Evolutionary conservation across 1,140 invertebrate genomes (phyloP), one percentile per base, ranked within the genome.

Genomic region (Ylistrum balloti): DNA sequence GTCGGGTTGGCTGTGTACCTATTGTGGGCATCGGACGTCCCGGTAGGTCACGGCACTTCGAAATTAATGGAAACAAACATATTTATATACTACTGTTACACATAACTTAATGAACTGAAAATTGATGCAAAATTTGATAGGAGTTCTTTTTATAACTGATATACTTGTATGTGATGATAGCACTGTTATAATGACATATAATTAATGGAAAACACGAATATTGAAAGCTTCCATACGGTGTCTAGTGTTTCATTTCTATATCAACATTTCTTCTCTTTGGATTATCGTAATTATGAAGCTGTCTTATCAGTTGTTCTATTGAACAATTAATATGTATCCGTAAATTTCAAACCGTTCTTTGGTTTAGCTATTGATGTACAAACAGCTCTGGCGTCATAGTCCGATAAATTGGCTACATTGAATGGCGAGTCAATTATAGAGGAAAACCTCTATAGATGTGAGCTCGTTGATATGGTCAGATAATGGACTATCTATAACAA

Each of bases 131-230:
- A 17, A 5, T n/a, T 28, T 74, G n/a, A 74, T 74, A n/a, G 56
- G n/a, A n/a, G 22, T 74, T 74, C 56, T 74, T 74, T 74, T n/a
- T 28, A 2, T 7, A 74, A 5, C 28, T 74, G 56, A 74, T 74
- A 74, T 28, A 74, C 56, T 74, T n/a, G 56, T 74, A n/a, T 74
- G n/a, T 74, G 56, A 74, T 5, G 56, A n/a, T n/a, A 74, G 56
- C 28, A 28, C 41, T 15, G 9, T 45, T 0, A 45, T 45, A 45
- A 45, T 5, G 35, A 13, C 13, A 38, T 7, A 38, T 45, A 45
- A 13, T 45, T 13, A 38, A 38, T 7, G 13, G 35, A 5, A 38
- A 38, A 38, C 35, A 45, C 35, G 13, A 38, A 13, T 45, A 45
- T 17, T 45, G 41, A 45, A 45, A 45, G 41, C 9, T 45, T 45